Evolutionary conservation across 37 sponge, comb jelly and placozoan species (phyloP), one percentile per base, ranked within the genome.

Genomic region (Theonella swinhoei): DNA sequence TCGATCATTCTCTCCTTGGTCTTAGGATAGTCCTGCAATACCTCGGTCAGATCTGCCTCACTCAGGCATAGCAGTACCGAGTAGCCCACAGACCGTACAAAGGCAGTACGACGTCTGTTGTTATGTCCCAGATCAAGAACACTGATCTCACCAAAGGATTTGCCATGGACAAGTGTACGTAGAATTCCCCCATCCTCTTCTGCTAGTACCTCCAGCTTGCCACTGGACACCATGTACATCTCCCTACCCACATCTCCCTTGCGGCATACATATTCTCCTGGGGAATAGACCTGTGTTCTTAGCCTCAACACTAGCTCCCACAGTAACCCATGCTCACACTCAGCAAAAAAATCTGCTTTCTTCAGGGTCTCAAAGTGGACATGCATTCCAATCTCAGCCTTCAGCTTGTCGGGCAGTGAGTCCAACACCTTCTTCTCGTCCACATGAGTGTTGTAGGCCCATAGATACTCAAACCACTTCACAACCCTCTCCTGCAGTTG

Each of bases 141-240:
- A 58, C 88, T 77, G 76, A 91, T 91, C 63, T 91, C 92, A 5
- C 92, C 92, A 70, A 91, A 91, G 68, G 87, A 91, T 38, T 83
- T 78, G 24, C 92, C 92, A 26, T 72, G 80, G 14, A 63, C 73
- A 3, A 91, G 70, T 30, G 71, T 80, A 22, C 23, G 38, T 14
- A 72, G 41, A 26, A 62, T 72, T 2, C 29, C 74, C 26, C 43
- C 34, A 25, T 79, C 54, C 28, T 86, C 87, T 41, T 79, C 80
- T 9, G 64, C 60, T 4, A 76, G 37, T 28, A 84, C 85, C 39
- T 89, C 76, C 38, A 84, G 75, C 64, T 64, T 31, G 2, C 93
- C 93, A 28, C 70, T 83, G 39, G 83, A 88, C 3, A 92, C 88
- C 7, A 92, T 92, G 80, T 88, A 92, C 93, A 92, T 92, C 67